A percentile compares a stretch with the other conserved stretches of the same genome.
phyloP scores from a whole-genome alignment of 2,113 vertebrate genomes.

The Podarcis muralis region DNA sequence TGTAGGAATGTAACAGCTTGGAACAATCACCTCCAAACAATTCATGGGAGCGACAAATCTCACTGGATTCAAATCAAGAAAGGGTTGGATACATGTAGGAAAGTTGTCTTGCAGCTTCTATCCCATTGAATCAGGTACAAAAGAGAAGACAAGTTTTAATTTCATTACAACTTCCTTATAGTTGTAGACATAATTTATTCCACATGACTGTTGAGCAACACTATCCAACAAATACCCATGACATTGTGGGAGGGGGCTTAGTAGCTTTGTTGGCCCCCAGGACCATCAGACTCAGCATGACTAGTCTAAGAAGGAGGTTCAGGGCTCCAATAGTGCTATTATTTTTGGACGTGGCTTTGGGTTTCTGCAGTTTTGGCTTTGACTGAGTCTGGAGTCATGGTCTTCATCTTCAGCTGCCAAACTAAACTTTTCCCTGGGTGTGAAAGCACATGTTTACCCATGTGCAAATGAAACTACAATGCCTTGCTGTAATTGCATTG shows the following conservation, averaged over 20 bases:
- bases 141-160: constrained; percentile 34
- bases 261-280: constrained; percentile 63
- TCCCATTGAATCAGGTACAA: neutral
- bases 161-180: constrained; percentile 41
- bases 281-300: constrained; percentile 71
- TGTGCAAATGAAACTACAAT: constrained; percentile 74
- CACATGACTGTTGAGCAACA: constrained; percentile 60
- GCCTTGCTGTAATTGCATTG: constrained; percentile 73
- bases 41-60: neutral
- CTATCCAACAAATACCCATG: constrained; percentile 62
- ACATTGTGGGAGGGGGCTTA: constrained; percentile 46
- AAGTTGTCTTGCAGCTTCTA: neutral
- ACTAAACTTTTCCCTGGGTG: constrained; percentile 80
- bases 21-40: neutral
- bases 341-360: constrained; percentile 79
- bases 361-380: constrained; percentile 79
- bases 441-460: constrained; percentile 82
- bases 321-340: constrained; percentile 75
- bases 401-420: constrained; percentile 77
- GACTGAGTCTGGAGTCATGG: constrained; percentile 76
- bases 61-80: neutral
- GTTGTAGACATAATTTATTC: constrained; percentile 43
- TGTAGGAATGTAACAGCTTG: neutral
- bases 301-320: constrained; percentile 66
- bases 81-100: neutral